Base-by-base conservation (phyloP, 2,888 invertebrate genomes). In the Nyleta sp. region DNA sequence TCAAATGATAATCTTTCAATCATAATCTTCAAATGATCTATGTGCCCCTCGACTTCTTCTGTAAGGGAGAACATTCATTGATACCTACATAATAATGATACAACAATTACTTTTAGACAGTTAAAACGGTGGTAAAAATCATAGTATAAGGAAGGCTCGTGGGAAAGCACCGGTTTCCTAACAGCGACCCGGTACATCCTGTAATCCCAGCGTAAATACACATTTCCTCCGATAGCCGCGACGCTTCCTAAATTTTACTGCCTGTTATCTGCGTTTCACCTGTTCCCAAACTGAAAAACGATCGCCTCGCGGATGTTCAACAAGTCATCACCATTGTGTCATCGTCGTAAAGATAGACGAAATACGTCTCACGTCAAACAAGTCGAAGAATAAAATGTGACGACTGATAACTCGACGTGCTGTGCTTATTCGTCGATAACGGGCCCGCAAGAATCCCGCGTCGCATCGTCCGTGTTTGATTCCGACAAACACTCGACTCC, bases 221-320 rank as follows among this genome's bases (percentile, higher is more conserved):
- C 57, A 60, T 77, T 77, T 72, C 60, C 71, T 71, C 48, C 64
- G 48, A 64, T 28, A 31, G 10, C 20, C 20, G 15, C 17, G 67
- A 62, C 73, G 68, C 64, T 78, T 78, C 78, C 73, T 73, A 46
- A 52, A 67, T 62, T 78, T 78, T 68, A 78, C 67, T 68, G 40
- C 59, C 67, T 74, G 44, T 79, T 79, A 74, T 79, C 78, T 79
- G 13, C 38, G 46, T 71, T 71, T 78, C 74, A 75, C 78, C 74
- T 79, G 74, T 79, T 75, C 38, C 48, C 22, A 42, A 75, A 44
- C 53, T 65, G 60, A 65, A 74, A 75, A 79, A 73, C 44, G 64
- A 70, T 67, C 60, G 18, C 5, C 50, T 38, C 13, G 18, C 55
- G 64, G 57, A 72, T 64, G 73, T 70, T 74, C 59, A 78, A 78